phyloP scores from a whole-genome alignment of 2,888 invertebrate genomes.

The Hirudinaria manillensis region DNA sequence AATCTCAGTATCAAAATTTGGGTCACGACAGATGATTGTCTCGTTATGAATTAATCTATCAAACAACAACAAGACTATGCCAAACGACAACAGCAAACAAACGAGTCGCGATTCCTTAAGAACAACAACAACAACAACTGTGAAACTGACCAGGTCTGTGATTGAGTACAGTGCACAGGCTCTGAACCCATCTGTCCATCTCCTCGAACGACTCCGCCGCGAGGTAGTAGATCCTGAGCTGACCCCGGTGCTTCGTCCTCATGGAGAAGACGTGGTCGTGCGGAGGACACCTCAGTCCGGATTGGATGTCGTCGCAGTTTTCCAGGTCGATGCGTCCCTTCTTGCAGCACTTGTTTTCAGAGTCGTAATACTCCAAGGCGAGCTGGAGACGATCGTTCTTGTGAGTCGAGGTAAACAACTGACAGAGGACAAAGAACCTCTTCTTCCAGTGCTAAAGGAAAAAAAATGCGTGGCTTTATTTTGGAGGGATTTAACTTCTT shows the following conservation, averaged over 20 bases:
- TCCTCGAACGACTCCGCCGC: conserved; percentile 84
- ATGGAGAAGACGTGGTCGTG: conserved; percentile 48
- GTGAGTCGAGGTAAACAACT: neutral
- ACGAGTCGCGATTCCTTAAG: neutral
- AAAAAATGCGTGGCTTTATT: too few species aligned
- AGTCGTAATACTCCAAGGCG: conserved; percentile 85
- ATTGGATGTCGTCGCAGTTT: conserved; percentile 81
- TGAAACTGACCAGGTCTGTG: neutral
- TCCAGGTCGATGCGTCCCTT: conserved; percentile 70
- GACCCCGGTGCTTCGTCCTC: conserved; percentile 46
- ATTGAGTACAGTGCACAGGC: conserved; percentile 78
- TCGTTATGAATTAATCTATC: too few species aligned
- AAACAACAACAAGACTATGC: too few species aligned
- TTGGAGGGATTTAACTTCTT: too few species aligned
- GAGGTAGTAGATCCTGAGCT: conserved; percentile 79
- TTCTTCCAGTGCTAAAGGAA: conserved; percentile 1
- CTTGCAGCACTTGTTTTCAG: conserved; percentile 54
- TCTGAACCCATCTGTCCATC: conserved; percentile 91
- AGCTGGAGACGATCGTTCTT: conserved; percentile 63
- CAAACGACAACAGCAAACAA: neutral
- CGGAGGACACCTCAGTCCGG: conserved; percentile 48
- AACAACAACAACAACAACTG: neutral
- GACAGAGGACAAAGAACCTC: neutral
- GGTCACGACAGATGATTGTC: too few species aligned
- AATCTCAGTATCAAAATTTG: too few species aligned